phyloP scores from a whole-genome alignment of 2,113 vertebrate genomes.

The Motacilla tschutschensis region DNA sequence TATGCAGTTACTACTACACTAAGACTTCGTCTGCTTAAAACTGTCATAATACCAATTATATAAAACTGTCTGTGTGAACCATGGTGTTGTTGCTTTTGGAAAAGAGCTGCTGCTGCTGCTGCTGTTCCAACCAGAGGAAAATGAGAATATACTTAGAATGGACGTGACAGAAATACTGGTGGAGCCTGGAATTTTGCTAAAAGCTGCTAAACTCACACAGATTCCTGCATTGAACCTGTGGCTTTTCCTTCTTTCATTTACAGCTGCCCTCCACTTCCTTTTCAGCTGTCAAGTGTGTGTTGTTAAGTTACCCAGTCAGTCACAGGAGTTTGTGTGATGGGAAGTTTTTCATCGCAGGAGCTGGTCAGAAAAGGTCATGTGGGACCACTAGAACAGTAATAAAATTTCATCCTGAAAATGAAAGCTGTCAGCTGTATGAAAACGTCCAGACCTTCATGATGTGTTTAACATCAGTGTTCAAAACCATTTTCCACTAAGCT shows the following conservation, averaged over 20 bases:
- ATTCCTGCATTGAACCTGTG: not conserved
- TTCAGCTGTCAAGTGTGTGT: not conserved
- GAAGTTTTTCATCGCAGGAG: not conserved
- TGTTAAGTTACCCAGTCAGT: not conserved
- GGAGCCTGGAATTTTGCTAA: slow-evolving; percentile 1
- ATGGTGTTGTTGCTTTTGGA: not conserved
- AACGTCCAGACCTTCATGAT: not conserved
- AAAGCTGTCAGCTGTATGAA: not conserved
- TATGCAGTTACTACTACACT: not conserved
- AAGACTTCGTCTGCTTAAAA: not conserved
- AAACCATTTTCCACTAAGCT: not conserved
- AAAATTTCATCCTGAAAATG: not conserved
- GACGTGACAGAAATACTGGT: not conserved
- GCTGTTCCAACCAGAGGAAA: not conserved
- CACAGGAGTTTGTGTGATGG: not conserved
- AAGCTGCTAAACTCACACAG: not conserved
- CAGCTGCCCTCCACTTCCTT: not conserved
- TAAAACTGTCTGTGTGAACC: not conserved
- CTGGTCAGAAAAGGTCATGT: not conserved
- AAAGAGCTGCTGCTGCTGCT: not conserved
- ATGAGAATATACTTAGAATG: not conserved
- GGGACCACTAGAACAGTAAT: not conserved
- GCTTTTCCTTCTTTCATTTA: not conserved
- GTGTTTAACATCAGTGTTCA: not conserved
- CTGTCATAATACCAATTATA: not conserved